Conservation (phyloP, 2,888 invertebrate species). For the Agrotis clavis region DNA sequence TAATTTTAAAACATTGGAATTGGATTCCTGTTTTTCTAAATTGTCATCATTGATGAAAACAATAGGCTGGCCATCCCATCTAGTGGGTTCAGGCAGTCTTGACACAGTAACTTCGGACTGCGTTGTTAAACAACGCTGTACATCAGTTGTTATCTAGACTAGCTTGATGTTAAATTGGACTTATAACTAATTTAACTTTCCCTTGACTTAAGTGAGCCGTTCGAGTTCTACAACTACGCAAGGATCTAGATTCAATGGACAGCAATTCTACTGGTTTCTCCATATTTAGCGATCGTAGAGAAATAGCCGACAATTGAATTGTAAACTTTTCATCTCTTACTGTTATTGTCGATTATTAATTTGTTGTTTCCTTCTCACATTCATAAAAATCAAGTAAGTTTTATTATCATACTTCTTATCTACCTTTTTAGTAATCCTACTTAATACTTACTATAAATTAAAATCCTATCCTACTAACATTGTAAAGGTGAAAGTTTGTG, state of each 20-base stretch:
- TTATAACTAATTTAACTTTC: constrained; percentile 25
- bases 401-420: no score
- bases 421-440: no score
- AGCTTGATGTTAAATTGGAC: constrained; percentile 7
- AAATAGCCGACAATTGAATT: not conserved
- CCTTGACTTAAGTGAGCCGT: constrained; percentile 8
- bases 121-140: not conserved
- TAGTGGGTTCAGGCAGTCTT: not conserved
- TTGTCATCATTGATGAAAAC: not conserved
- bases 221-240: not conserved
- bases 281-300: not conserved
- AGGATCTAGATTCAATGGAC: not conserved
- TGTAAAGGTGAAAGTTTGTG: no score
- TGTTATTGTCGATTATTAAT: not conserved
- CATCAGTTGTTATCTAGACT: constrained; percentile 3
- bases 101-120: not conserved
- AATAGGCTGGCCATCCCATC: not conserved
- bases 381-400: no score
- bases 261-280: not conserved
- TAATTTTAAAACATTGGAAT: no score
- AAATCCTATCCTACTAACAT: no score
- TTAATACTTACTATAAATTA: no score
- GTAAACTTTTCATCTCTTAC: not conserved
- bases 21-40: not conserved
- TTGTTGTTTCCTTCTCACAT: not conserved